Conservation (phyloP, 2,113 vertebrate genomes). For the Piaya cayana region DNA sequence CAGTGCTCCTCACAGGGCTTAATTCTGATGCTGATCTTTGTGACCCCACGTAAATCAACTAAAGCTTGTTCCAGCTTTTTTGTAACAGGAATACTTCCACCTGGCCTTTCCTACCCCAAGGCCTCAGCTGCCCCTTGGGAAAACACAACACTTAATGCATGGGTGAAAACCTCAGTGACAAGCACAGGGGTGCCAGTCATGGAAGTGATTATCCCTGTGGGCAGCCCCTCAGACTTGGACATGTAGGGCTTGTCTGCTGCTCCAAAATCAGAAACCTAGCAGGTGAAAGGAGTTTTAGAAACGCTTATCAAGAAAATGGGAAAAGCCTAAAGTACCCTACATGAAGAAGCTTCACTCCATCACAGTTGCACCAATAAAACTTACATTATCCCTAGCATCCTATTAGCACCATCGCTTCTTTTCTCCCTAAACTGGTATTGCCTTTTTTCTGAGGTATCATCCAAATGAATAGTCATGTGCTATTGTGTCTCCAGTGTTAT, state of each 20-base stretch:
- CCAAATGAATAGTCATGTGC: background rate
- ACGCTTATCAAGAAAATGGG: background rate
- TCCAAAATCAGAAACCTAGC: background rate
- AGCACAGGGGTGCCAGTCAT: background rate
- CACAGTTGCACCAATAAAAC: background rate
- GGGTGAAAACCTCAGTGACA: accelerated
- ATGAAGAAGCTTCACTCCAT: background rate
- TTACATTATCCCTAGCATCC: background rate
- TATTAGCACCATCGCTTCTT: background rate
- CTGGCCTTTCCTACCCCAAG: background rate
- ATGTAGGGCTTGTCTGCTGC: background rate
- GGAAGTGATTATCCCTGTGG: background rate
- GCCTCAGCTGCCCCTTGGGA: background rate
- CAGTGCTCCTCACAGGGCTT: background rate
- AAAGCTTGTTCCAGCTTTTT: background rate
- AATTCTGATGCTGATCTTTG: background rate
- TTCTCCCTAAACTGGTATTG: background rate
- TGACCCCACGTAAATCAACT: background rate
- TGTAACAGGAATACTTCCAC: background rate
- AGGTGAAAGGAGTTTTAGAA: background rate
- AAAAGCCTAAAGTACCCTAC: background rate
- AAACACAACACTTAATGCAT: background rate
- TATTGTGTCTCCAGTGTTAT: background rate
- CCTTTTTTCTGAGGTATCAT: background rate
- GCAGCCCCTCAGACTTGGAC: accelerated